Conservation (phyloP, 2,888 invertebrate genomes). For the Dusona sp. region DNA sequence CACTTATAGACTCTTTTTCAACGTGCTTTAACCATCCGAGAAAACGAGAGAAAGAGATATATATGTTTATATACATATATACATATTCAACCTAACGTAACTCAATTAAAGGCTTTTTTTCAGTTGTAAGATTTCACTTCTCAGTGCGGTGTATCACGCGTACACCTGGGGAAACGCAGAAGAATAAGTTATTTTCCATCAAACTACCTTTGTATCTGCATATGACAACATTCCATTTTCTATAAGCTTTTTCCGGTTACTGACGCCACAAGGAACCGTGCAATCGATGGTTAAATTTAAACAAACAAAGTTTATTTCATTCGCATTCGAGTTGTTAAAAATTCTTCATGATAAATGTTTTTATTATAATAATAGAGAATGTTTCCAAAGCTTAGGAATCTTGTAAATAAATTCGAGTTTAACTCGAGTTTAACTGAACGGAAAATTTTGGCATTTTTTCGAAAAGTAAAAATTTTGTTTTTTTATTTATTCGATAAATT, state of each 20-base stretch:
- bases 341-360: neutral
- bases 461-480: neutral
- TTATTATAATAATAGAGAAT: no score
- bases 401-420: neutral
- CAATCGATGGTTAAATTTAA: neutral
- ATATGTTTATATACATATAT: neutral
- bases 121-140: conserved; percentile 66
- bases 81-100: conserved; percentile 56
- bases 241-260: conserved; percentile 3
- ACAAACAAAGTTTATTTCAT: no score
- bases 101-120: conserved; percentile 67
- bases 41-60: neutral
- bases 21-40: conserved; percentile 14
- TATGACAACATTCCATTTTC: neutral
- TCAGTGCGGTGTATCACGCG: conserved; percentile 13
- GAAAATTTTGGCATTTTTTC: neutral
- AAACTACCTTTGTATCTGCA: neutral
- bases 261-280: no score
- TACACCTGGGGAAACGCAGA: conserved; percentile 10
- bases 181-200: neutral
- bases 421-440: no score
- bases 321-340: neutral
- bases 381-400: neutral
- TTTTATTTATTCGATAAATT: neutral
- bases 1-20: conserved; percentile 35